Evolutionary conservation across 2,888 invertebrate genomes (phyloP).

Genomic region (Tipula helvola): DNA sequence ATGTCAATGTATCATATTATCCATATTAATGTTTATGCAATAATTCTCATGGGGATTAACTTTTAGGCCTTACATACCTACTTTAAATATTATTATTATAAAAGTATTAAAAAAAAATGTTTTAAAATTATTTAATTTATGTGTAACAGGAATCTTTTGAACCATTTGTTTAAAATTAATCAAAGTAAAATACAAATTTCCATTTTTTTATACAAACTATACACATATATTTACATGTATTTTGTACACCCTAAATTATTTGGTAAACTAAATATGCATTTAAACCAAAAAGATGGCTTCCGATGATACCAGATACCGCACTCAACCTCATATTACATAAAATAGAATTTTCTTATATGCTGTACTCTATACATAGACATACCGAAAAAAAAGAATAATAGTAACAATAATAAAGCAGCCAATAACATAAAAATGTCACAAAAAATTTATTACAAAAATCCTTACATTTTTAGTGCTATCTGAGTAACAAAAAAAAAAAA

Average conservation of each 20-base stretch:
- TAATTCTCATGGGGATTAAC: not conserved
- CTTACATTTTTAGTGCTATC: not conserved
- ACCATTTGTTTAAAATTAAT: not conserved
- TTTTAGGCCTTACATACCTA: not conserved
- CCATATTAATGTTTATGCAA: not conserved
- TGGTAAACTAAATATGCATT: not conserved
- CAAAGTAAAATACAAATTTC: not conserved
- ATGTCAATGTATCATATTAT: no score
- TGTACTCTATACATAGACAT: not conserved
- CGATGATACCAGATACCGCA: not conserved
- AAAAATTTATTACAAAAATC: not conserved
- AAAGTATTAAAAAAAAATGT: not conserved
- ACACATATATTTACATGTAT: not conserved
- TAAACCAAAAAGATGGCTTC: not conserved
- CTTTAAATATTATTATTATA: not conserved
- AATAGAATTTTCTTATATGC: not conserved
- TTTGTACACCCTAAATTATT: not conserved
- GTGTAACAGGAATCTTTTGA: not conserved
- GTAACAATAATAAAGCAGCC: not conserved
- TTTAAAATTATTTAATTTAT: not conserved
- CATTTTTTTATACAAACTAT: not conserved
- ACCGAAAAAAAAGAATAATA: not conserved
- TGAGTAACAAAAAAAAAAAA: not conserved
- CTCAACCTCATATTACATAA: constrained; percentile 4
- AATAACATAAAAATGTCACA: constrained; percentile 4